Evolutionary conservation across 1,140 invertebrate species (phyloP).

Genomic region (Mizuhopecten yessoensis): DNA sequence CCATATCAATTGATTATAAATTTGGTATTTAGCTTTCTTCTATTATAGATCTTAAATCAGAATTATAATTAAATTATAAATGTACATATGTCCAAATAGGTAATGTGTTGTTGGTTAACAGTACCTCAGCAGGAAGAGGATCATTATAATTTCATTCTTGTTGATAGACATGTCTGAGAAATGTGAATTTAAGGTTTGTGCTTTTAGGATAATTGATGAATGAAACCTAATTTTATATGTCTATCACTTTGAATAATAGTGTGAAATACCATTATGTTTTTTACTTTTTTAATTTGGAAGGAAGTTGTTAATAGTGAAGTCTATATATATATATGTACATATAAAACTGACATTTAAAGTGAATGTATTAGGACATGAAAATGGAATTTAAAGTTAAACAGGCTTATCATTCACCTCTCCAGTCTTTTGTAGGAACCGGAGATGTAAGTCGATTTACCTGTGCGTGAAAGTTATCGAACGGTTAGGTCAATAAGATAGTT

Average conservation of each 20-base stretch:
- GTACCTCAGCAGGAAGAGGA: neutral
- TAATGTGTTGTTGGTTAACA: neutral
- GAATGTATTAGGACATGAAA: conserved; percentile 3
- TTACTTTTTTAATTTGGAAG: too few relatives aligned
- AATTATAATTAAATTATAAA: neutral
- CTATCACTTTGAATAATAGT: too few relatives aligned
- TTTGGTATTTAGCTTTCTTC: neutral
- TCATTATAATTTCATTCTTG: neutral
- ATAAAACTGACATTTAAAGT: neutral
- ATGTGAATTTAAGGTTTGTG: neutral
- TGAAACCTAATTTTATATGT: neutral
- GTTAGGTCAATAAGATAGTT: too few relatives aligned
- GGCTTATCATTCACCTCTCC: too few relatives aligned
- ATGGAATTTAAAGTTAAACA: neutral
- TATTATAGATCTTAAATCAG: neutral
- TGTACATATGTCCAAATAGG: neutral
- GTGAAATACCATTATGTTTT: too few relatives aligned
- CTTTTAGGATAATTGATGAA: neutral
- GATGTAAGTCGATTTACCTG: too few relatives aligned
- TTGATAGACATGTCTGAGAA: neutral
- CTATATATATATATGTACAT: neutral
- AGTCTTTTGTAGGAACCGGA: too few relatives aligned
- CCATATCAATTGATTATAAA: neutral
- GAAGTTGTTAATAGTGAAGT: neutral
- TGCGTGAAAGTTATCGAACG: too few relatives aligned